Percentiles rank a stretch among this genome's conserved stretches.
Conservation (phyloP, 2,888 invertebrate genomes). For the Apodemia duryi region DNA sequence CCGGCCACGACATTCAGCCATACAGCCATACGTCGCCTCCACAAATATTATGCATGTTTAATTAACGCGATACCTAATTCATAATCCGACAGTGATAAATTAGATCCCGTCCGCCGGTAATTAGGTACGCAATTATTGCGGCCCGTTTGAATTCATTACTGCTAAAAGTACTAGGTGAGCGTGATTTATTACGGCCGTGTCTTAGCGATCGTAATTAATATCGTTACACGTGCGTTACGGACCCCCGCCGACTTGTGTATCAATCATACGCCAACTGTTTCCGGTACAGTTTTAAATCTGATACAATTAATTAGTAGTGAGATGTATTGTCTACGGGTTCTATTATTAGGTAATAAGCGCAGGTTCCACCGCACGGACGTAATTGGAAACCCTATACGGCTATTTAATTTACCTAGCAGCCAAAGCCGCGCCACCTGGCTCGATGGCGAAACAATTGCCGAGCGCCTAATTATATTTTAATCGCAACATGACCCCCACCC, state of each 20-base stretch:
- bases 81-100: constrained; percentile 78
- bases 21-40: constrained; percentile 43
- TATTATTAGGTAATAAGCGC: constrained; percentile 71
- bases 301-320: constrained; percentile 62
- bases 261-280: constrained; percentile 43
- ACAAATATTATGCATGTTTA: constrained; percentile 74
- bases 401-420: constrained; percentile 72
- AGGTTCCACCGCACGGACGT: constrained; percentile 57
- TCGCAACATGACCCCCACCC: constrained; percentile 59
- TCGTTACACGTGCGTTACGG: constrained; percentile 53
- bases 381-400: constrained; percentile 72
- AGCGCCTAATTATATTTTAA: constrained; percentile 78
- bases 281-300: constrained; percentile 49
- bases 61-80: constrained; percentile 74
- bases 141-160: constrained; percentile 75
- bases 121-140: constrained; percentile 76
- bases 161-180: constrained; percentile 59
- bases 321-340: constrained; percentile 52
- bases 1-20: constrained; percentile 4
- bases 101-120: constrained; percentile 67
- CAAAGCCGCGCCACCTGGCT: constrained; percentile 66
- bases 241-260: constrained; percentile 39
- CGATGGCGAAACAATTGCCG: constrained; percentile 76
- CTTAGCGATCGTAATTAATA: constrained; percentile 67
- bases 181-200: constrained; percentile 69